Conservation (phyloP, 2,797 vertebrate species). For the Neosilurus mollespiculum region DNA sequence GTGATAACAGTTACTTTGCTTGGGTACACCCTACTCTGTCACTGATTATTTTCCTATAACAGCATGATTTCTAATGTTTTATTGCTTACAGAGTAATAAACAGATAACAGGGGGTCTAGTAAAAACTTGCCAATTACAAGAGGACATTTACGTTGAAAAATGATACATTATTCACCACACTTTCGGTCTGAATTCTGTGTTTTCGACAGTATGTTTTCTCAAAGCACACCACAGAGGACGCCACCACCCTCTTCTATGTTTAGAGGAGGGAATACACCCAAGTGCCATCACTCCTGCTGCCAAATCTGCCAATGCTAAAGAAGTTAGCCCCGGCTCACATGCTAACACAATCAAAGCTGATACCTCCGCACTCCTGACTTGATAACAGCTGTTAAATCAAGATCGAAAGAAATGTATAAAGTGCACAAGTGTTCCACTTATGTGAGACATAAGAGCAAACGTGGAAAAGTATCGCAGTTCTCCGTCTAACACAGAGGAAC, state of each 20-base stretch:
- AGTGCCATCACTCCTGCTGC: conserved; percentile 40
- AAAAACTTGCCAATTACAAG: too few relatives aligned
- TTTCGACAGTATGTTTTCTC: conserved; percentile 64
- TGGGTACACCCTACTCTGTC: background rate
- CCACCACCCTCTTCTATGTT: conserved; percentile 80
- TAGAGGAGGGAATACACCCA: conserved; percentile 76
- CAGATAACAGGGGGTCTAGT: background rate
- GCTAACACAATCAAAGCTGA: conserved; percentile 62
- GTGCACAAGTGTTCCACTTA: conserved; percentile 23
- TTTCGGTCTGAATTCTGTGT: conserved; percentile 61
- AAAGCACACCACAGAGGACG: conserved; percentile 65
- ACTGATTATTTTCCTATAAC: background rate
- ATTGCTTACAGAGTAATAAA: background rate
- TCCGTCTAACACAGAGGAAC: conserved; percentile 47
- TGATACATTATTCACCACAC: conserved; percentile 1
- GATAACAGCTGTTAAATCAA: conserved; percentile 18
- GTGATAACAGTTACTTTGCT: background rate
- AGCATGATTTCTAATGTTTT: background rate
- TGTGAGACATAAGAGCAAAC: conserved; percentile 27
- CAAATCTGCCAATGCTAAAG: conserved; percentile 58
- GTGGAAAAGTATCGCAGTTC: conserved; percentile 42
- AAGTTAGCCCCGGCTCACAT: conserved; percentile 65
- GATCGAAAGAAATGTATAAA: conserved; percentile 22
- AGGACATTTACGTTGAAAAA: too few relatives aligned
- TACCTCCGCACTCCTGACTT: conserved; percentile 27